Conservation (phyloP, 2,888 invertebrate species). For the Acleris literana region DNA sequence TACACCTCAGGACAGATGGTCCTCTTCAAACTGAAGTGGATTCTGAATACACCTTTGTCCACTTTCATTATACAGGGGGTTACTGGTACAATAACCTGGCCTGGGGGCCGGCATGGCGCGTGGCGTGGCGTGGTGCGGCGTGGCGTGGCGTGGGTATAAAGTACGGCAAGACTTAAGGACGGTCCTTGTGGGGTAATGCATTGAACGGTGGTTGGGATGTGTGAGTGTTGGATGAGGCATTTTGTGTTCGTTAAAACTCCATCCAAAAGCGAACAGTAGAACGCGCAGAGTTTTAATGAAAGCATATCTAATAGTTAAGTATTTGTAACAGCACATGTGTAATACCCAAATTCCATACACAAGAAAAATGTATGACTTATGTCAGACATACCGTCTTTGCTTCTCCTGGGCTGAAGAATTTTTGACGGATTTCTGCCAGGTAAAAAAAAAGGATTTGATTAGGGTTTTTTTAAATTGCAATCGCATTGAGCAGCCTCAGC, state of each 20-base stretch:
- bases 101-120: constrained; percentile 3
- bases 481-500: too few species aligned
- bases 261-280: too few species aligned
- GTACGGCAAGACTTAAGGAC: constrained; percentile 10
- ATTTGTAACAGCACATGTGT: too few species aligned
- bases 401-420: too few species aligned
- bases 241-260: neutral
- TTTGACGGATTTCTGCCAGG: too few species aligned
- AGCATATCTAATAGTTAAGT: too few species aligned
- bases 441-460: too few species aligned
- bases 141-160: constrained; percentile 8
- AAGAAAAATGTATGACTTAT: too few species aligned
- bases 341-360: too few species aligned
- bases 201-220: constrained; percentile 1
- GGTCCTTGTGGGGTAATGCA: constrained; percentile 11
- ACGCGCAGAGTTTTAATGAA: too few species aligned
- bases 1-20: constrained; percentile 31
- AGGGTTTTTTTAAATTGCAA: too few species aligned
- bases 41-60: constrained; percentile 12
- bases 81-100: constrained; percentile 13
- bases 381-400: too few species aligned
- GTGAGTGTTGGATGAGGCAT: constrained; percentile 1
- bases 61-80: constrained; percentile 2
- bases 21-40: constrained; percentile 1
- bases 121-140: constrained; percentile 3